Evolutionary conservation across 2,888 invertebrate species (phyloP).

Genomic region (Philonicus albiceps): DNA sequence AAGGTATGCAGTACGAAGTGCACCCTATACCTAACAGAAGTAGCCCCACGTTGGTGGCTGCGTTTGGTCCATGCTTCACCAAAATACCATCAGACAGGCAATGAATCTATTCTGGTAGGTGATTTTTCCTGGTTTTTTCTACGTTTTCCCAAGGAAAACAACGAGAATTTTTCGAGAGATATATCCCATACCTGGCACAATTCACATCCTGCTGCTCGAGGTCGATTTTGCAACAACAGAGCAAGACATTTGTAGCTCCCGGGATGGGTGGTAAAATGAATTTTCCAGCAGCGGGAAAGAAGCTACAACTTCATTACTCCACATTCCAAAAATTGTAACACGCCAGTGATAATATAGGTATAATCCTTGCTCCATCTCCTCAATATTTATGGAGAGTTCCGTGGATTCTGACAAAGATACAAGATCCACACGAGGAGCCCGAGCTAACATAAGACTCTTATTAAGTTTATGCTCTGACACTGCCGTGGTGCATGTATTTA

Average conservation of each 20-base stretch:
- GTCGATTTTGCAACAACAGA: not conserved
- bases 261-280: not conserved
- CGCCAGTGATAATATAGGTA: not conserved
- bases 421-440: not conserved
- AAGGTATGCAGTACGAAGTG: not conserved
- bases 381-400: not conserved
- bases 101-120: not conserved
- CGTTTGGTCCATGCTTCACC: not conserved
- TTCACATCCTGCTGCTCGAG: not conserved
- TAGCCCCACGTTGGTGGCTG: not conserved
- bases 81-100: not conserved
- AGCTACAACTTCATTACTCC: not conserved
- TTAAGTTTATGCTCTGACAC: not conserved
- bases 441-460: not conserved
- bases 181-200: not conserved
- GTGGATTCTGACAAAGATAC: not conserved
- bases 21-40: not conserved
- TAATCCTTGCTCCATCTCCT: not conserved
- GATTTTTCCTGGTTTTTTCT: not conserved
- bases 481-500: not conserved
- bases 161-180: not conserved
- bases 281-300: not conserved
- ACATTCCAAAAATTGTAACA: not conserved
- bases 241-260: not conserved
- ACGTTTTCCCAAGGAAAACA: not conserved